phyloP scores from a whole-genome alignment of 2,113 vertebrate genomes.

The Alexandromys fortis region DNA sequence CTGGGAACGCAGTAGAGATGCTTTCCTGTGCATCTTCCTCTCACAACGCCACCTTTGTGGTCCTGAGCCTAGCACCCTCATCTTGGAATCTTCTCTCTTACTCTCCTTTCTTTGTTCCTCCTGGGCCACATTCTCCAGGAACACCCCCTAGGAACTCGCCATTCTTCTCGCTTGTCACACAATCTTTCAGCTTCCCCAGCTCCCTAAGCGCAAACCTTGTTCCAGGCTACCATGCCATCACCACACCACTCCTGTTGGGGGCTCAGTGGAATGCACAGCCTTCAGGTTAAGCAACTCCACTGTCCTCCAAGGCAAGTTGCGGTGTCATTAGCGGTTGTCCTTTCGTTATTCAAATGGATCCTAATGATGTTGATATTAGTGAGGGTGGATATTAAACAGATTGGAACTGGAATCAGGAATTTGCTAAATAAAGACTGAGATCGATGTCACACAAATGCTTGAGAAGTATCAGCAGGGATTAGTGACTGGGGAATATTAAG shows the following conservation, averaged over 20 bases:
- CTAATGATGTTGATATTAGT: conserved; percentile 65
- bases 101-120: background rate
- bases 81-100: background rate
- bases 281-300: background rate
- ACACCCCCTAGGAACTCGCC: background rate
- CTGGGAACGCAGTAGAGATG: background rate
- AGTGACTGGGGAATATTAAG: background rate
- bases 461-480: conserved; percentile 9
- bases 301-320: background rate
- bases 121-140: background rate
- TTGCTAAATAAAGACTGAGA: conserved; percentile 68
- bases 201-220: background rate
- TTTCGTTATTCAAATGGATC: conserved; percentile 60
- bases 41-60: too few relatives aligned
- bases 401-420: conserved; percentile 46
- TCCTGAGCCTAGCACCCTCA: background rate
- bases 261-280: background rate
- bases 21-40: background rate
- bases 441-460: conserved; percentile 24
- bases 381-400: conserved; percentile 60
- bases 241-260: background rate
- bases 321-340: background rate
- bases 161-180: background rate
- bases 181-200: background rate
- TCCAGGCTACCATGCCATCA: background rate